These are phyloP conservation scores for Orthosia incerta DNA, from an alignment of 2,888 invertebrate species.

Conservation along the genomic window DNA sequence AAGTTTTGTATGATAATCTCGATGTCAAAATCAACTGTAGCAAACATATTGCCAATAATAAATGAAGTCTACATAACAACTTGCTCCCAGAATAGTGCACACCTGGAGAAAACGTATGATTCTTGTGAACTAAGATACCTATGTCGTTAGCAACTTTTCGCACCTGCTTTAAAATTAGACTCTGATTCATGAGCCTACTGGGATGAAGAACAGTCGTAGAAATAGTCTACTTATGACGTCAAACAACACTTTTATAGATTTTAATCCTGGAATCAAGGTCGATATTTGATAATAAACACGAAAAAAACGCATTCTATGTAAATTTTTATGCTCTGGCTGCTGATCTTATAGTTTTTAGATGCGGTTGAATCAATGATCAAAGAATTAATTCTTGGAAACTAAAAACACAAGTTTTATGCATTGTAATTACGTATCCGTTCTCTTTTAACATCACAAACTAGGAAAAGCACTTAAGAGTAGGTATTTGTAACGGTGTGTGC, in stretches of 20 bases:
- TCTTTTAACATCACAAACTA: slow-evolving; percentile 24
- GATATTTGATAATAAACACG: slow-evolving; percentile 67
- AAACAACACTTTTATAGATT: slow-evolving; percentile 80
- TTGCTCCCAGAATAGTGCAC: slow-evolving; percentile 67
- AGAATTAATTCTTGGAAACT: slow-evolving; percentile 37
- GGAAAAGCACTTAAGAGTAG: slow-evolving; percentile 20
- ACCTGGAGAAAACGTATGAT: slow-evolving; percentile 74
- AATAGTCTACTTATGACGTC: slow-evolving; percentile 85
- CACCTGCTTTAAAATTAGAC: slow-evolving; percentile 81
- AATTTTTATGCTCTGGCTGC: slow-evolving; percentile 64
- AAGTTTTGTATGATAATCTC: slow-evolving; percentile 76
- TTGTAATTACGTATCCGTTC: slow-evolving; percentile 35
- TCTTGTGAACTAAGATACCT: slow-evolving; percentile 72
- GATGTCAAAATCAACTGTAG: slow-evolving; percentile 75
- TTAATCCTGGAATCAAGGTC: slow-evolving; percentile 73
- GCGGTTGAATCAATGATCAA: slow-evolving; percentile 40
- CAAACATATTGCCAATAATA: slow-evolving; percentile 72
- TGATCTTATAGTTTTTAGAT: slow-evolving; percentile 57
- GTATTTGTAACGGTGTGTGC: slow-evolving; percentile 22
- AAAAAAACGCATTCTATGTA: slow-evolving; percentile 54
- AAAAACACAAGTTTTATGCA: slow-evolving; percentile 29
- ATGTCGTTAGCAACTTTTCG: slow-evolving; percentile 80
- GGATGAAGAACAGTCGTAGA: slow-evolving; percentile 76
- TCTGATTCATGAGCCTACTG: slow-evolving; percentile 84
- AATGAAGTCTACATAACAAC: slow-evolving; percentile 49